Conservation (phyloP, 2,113 vertebrate species). For the Ptyas mucosa region DNA sequence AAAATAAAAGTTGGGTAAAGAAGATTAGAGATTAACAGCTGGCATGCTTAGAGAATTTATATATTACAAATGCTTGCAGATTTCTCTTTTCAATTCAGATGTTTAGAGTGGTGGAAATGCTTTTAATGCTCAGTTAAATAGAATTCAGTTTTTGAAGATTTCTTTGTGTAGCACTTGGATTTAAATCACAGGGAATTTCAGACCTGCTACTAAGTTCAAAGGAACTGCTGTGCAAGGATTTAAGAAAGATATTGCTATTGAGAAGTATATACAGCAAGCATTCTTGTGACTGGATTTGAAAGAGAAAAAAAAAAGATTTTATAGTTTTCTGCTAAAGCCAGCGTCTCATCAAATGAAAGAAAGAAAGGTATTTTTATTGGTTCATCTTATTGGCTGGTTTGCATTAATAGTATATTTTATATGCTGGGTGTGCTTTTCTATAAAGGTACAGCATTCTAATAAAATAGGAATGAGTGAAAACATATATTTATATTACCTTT, state of each 20-base stretch:
- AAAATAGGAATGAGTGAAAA: slow-evolving; percentile 17
- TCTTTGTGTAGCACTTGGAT: slow-evolving; percentile 56
- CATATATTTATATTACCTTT: slow-evolving; percentile 9
- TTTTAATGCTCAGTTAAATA: slow-evolving; percentile 51
- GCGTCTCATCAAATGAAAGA: slow-evolving; percentile 8
- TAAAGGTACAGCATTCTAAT: slow-evolving; percentile 26
- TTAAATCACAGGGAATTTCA: slow-evolving; percentile 58
- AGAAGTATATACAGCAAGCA: slow-evolving; percentile 38
- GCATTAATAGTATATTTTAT: slow-evolving; percentile 21
- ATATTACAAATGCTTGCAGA: slow-evolving; percentile 42
- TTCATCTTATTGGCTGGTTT: neutral
- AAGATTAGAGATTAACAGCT: slow-evolving; percentile 49
- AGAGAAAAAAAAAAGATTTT: slow-evolving; percentile 28
- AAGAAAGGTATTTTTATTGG: neutral
- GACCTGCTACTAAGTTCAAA: slow-evolving; percentile 51
- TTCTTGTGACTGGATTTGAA: slow-evolving; percentile 40
- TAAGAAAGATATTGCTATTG: slow-evolving; percentile 27
- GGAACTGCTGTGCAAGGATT: slow-evolving; percentile 37
- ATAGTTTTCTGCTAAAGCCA: slow-evolving; percentile 10
- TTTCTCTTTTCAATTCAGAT: slow-evolving; percentile 47
- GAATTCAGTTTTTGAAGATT: slow-evolving; percentile 61
- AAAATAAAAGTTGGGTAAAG: slow-evolving; percentile 31
- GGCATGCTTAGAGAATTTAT: slow-evolving; percentile 35
- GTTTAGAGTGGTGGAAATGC: slow-evolving; percentile 43
- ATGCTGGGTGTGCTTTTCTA: neutral